Base-by-base conservation (phyloP, 2,888 invertebrate genomes). In the Campoplex nolae region DNA sequence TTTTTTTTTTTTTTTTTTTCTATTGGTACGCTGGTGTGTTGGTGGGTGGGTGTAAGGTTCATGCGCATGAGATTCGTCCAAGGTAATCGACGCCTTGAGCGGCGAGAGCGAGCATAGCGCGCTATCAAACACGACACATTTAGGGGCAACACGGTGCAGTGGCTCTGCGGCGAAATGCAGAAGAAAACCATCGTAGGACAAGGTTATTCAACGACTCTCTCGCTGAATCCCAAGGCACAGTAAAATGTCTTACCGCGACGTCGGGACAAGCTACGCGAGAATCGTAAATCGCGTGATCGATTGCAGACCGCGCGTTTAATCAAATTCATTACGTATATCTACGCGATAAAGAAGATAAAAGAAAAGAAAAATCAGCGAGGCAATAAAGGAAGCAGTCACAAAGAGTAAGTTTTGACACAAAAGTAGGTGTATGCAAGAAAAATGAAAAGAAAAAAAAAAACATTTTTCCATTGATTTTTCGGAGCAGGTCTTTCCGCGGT, bases 91-190 rank as follows among this genome's bases (percentile, higher is more conserved):
- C 79, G 73, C 32, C 48, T 51, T 18, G 32, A 54, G 75, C 45
- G 45, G 75, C 45, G 45, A 51, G 62, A 62, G 23, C 23, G 23
- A 23, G 23, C 23, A 23, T 23, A 23, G 58, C 68, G 16, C 56
- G 38, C 42, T 68, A 75, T 76, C 75, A 38, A n/a, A 54, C 73
- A 70, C 18, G 42, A 79, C 70, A 78, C 70, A 71, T 62, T 65
- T 70, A 54, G 78, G 74, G 79, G 85, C 65, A 84, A 85, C 71
- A 65, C 78, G 71, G 78, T 86, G 88, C 88, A 86, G 86, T 82
- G 80, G 62, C 56, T 48, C 83, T 83, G 88, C 88, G 87, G 85
- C 81, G 88, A 82, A 88, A 87, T 87, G 87, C 88, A 81, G 88
- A 83, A 74, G 74, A 71, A 78, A 83, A 70, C 73, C 38, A 76